Conservation (phyloP, 2,113 vertebrate species). For the Perca fluviatilis region DNA sequence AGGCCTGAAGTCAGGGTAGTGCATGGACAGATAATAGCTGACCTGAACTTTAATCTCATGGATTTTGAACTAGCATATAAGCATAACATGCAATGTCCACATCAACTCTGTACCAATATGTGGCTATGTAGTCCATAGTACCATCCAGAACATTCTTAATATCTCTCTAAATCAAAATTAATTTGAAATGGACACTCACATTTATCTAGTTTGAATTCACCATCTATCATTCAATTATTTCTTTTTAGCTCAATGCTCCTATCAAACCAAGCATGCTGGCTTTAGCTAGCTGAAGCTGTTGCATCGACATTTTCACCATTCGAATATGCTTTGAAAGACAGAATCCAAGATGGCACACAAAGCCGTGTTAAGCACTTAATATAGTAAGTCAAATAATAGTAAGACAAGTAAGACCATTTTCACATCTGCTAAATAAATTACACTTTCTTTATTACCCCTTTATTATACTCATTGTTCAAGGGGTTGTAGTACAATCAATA, state of each 20-base stretch:
- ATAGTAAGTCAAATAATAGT: too few relatives aligned
- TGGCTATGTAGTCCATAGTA: background rate
- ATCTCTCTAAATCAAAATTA: background rate
- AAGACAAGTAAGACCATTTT: background rate
- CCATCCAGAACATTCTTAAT: background rate
- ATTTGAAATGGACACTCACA: background rate
- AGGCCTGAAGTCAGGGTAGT: slow-evolving; percentile 13
- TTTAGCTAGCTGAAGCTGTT: background rate
- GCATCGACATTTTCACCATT: background rate
- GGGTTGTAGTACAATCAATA: too few relatives aligned
- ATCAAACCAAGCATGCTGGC: background rate
- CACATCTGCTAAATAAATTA: background rate
- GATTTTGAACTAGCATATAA: slow-evolving; percentile 6
- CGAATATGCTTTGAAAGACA: background rate
- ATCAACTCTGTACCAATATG: background rate
- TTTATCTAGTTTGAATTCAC: background rate
- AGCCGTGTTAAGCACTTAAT: too few relatives aligned
- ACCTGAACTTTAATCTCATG: slow-evolving; percentile 31
- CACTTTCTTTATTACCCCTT: slow-evolving; percentile 6
- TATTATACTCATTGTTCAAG: slow-evolving; percentile 19
- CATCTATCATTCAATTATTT: background rate
- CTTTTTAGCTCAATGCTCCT: background rate
- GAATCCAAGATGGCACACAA: background rate
- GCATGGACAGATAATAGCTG: slow-evolving; percentile 15
- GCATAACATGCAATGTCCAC: background rate